phyloP scores from a whole-genome alignment of 2,113 vertebrate species.

The Corvus cornix region DNA sequence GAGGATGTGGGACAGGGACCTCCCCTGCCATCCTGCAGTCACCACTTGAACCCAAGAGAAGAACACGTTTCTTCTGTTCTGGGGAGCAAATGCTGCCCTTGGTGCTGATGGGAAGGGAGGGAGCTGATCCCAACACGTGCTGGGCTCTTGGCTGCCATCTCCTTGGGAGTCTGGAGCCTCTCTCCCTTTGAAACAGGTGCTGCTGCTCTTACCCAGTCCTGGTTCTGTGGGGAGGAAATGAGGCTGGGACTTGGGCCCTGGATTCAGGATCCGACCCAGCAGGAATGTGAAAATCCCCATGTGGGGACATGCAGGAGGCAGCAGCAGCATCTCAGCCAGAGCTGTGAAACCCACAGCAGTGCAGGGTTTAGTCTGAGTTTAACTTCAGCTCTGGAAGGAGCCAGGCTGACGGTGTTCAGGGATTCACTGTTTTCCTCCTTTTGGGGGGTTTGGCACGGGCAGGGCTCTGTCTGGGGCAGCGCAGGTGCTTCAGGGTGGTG shows the following conservation, averaged over 20 bases:
- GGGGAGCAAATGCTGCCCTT: background rate
- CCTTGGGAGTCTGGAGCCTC: background rate
- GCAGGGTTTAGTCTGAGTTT: background rate
- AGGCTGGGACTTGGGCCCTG: background rate
- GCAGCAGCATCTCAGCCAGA: background rate
- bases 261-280: background rate
- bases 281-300: background rate
- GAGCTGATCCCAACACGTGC: background rate
- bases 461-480: background rate
- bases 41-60: background rate
- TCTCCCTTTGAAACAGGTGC: background rate
- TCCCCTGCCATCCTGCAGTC: background rate
- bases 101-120: background rate
- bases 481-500: background rate
- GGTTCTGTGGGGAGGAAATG: background rate
- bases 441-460: background rate
- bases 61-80: background rate
- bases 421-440: background rate
- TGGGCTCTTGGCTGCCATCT: background rate
- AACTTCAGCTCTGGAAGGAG: background rate
- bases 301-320: background rate
- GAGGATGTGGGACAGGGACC: background rate
- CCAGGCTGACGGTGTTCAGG: conserved; percentile 4
- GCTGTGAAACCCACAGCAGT: background rate
- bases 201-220: background rate